Conservation (phyloP, 2,888 invertebrate genomes). For the Tipula confusa region DNA sequence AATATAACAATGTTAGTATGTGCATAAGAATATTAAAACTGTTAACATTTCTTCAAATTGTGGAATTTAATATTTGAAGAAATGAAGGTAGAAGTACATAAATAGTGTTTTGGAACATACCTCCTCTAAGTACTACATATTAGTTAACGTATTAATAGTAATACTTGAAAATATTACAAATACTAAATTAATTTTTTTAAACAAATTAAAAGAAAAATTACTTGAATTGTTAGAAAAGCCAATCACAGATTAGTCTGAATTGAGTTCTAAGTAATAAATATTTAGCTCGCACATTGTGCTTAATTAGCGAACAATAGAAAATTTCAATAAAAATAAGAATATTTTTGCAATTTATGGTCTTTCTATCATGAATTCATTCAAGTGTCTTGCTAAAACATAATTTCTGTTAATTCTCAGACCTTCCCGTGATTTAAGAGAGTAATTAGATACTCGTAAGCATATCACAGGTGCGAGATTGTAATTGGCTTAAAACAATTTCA, state of each 20-base stretch:
- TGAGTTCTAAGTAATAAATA: not conserved
- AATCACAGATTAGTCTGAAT: slow-evolving; percentile 17
- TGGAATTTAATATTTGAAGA: not conserved
- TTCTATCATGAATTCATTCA: not conserved
- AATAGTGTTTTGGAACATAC: not conserved
- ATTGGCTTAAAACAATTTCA: not conserved
- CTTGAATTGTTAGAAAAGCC: not conserved
- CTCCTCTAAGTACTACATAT: not conserved
- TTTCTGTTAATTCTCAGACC: slow-evolving; percentile 10
- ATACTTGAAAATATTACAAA: not conserved
- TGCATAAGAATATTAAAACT: not conserved
- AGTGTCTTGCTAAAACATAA: slow-evolving; percentile 9
- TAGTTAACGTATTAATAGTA: not conserved
- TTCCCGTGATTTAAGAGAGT: not conserved
- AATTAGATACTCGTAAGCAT: not conserved
- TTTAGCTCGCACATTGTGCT: not conserved
- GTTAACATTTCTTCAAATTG: not conserved
- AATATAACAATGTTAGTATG: not conserved
- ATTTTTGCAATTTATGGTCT: not conserved
- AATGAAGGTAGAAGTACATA: not conserved
- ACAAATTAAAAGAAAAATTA: not conserved
- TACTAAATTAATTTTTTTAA: not conserved
- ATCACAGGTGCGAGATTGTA: slow-evolving; percentile 12
- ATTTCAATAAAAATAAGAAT: not conserved
- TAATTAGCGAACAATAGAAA: not conserved